phyloP scores from a whole-genome alignment of 2,888 invertebrate species.

The Cerceris rybyensis region DNA sequence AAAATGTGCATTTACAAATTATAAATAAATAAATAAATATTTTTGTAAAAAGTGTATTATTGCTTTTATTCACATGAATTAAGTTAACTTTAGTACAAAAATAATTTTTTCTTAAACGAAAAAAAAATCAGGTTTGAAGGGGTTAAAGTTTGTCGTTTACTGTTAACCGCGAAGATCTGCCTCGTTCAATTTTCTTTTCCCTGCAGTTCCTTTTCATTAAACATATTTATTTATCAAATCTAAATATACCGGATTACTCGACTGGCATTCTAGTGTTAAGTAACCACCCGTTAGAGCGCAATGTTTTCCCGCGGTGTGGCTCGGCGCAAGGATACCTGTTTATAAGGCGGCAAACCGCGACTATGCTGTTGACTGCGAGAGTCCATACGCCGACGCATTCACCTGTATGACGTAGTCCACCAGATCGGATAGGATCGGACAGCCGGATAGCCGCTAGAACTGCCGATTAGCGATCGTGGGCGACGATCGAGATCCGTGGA shows the following conservation, averaged over 20 bases:
- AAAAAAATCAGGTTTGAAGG: too few relatives aligned
- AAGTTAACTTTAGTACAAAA: too few relatives aligned
- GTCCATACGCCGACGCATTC: slow-evolving; percentile 74
- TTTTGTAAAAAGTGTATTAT: too few relatives aligned
- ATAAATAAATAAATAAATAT: too few relatives aligned
- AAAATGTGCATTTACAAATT: too few relatives aligned
- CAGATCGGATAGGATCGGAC: slow-evolving; percentile 70
- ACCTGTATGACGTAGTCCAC: slow-evolving; percentile 79
- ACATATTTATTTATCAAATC: too few relatives aligned
- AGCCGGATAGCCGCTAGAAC: slow-evolving; percentile 54
- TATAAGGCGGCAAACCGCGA: slow-evolving; percentile 66
- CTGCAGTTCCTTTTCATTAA: not conserved
- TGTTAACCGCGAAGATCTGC: not conserved
- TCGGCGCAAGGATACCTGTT: slow-evolving; percentile 67
- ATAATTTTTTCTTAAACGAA: too few relatives aligned
- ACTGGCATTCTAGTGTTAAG: not conserved
- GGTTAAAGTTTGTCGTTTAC: too few relatives aligned
- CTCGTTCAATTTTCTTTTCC: not conserved
- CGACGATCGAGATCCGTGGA: slow-evolving; percentile 73
- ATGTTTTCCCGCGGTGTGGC: slow-evolving; percentile 55
- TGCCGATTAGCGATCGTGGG: slow-evolving; percentile 63
- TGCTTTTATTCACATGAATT: too few relatives aligned
- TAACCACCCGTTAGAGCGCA: slow-evolving; percentile 55
- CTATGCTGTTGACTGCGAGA: slow-evolving; percentile 63
- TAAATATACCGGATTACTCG: not conserved